These are phyloP conservation scores for Motacilla alba DNA, from an alignment of 2,113 vertebrate species.

Conservation along the genomic window DNA sequence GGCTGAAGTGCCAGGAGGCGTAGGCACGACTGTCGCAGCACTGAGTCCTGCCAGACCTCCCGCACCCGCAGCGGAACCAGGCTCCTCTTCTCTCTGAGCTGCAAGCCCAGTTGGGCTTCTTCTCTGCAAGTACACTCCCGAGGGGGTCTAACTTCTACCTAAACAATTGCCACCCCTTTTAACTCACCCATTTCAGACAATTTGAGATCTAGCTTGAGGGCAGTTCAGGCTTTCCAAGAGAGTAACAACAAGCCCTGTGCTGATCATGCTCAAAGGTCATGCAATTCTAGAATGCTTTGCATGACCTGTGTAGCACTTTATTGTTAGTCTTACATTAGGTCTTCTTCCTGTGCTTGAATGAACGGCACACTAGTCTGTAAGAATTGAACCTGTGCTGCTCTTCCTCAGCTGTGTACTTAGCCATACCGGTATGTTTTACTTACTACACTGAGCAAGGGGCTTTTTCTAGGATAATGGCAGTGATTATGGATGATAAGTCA, in stretches of 20 bases:
- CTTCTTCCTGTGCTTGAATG: background rate
- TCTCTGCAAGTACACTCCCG: background rate
- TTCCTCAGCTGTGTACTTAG: background rate
- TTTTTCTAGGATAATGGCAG: background rate
- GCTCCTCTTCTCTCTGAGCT: background rate
- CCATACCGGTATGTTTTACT: background rate
- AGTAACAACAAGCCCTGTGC: background rate
- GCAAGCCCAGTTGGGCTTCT: background rate
- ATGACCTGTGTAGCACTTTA: background rate
- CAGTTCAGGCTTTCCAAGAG: background rate
- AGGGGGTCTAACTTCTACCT: background rate
- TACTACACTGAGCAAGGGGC: background rate
- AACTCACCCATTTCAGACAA: background rate
- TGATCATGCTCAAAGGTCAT: background rate
- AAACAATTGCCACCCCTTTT: background rate
- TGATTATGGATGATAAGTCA: background rate
- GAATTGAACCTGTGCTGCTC: background rate
- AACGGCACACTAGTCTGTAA: background rate
- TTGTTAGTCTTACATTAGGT: background rate
- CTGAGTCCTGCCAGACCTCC: background rate
- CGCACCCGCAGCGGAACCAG: rapidly evolving
- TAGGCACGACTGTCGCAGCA: background rate
- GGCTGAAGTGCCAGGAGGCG: background rate
- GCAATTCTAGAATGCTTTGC: background rate
- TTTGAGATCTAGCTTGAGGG: background rate